phyloP scores from a whole-genome alignment of 2,797 vertebrate species.

The Myoxocephalus aenaeus region DNA sequence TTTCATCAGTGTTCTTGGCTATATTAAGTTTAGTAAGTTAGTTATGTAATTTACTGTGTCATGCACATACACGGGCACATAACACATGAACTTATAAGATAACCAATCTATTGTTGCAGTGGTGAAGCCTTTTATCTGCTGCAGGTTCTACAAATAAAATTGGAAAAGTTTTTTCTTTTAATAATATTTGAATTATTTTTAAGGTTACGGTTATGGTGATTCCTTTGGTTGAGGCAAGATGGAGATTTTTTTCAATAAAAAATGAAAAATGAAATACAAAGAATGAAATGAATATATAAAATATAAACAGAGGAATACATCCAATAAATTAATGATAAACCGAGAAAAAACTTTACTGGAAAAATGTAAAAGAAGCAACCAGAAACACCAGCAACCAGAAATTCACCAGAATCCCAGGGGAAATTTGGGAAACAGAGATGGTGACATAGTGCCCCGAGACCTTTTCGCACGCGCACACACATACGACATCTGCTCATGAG shows the following conservation, averaged over 20 bases:
- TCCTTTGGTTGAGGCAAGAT: background rate
- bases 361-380: conserved; percentile 7
- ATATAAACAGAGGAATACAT: background rate
- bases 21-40: too few relatives aligned
- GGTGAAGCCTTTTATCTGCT: too few relatives aligned
- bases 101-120: too few relatives aligned
- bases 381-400: background rate
- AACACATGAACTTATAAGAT: too few relatives aligned
- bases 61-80: too few relatives aligned
- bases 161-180: too few relatives aligned
- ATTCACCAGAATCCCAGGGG: conserved; percentile 18
- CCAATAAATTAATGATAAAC: background rate
- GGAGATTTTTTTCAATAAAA: too few relatives aligned
- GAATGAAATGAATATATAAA: background rate
- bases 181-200: background rate
- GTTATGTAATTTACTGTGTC: too few relatives aligned
- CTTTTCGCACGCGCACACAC: conserved; percentile 1
- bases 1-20: too few relatives aligned
- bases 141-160: too few relatives aligned
- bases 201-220: background rate
- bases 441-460: conserved; percentile 1
- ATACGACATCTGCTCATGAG: conserved; percentile 42
- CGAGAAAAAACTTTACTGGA: background rate
- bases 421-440: conserved; percentile 24
- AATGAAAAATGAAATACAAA: too few relatives aligned